Evolutionary conservation across 2,888 invertebrate genomes (phyloP), one percentile per base, ranked within the genome.

Genomic region (Diplazon laetatorius): DNA sequence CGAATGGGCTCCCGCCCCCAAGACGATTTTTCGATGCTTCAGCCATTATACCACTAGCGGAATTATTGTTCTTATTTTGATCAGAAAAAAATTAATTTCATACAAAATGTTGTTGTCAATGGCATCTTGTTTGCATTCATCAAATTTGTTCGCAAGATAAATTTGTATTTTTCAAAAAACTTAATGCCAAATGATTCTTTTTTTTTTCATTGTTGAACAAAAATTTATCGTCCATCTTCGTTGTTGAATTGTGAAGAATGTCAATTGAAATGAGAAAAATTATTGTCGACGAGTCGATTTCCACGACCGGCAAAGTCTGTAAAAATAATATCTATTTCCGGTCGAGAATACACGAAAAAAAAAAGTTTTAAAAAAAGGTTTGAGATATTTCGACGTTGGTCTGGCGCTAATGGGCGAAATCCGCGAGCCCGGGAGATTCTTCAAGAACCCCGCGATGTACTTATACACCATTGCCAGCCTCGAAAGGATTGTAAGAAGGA

Each of bases 361-460:
- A 39, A 16, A 37, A 25, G 39, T 20, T 10, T n/a, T n/a, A n/a
- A 14, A 68, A 68, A 39, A 16, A 37, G 30, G 39, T 22, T 10
- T 44, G 20, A 71, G 59, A 62, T 44, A 46, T 37, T 30, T 25
- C 10, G 57, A 37, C 46, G 20, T 60, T 62, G 25, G 59, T 30
- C 48, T 37, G 69, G 75, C 30, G 78, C 75, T 78, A 78, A 78
- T 78, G 78, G 78, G 71, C 66, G 63, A 78, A 66, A 30, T 30
- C 57, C 50, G n/a, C 37, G 62, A 6, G 30, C 30, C 48, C 44
- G 12, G 30, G 48, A 71, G 55, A 71, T 62, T 75, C 50, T 39
- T 35, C 20, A 52, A 71, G 30, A 55, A 30, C 55, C 62, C 12
- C 52, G 42, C 59, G 46, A 79, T 59, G 74, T 71, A 71, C 75